Percentiles rank a stretch among this genome's conserved stretches.
These are phyloP conservation scores for Syritta pipiens DNA, from an alignment of 2,888 invertebrate species.

Conservation along the genomic window DNA sequence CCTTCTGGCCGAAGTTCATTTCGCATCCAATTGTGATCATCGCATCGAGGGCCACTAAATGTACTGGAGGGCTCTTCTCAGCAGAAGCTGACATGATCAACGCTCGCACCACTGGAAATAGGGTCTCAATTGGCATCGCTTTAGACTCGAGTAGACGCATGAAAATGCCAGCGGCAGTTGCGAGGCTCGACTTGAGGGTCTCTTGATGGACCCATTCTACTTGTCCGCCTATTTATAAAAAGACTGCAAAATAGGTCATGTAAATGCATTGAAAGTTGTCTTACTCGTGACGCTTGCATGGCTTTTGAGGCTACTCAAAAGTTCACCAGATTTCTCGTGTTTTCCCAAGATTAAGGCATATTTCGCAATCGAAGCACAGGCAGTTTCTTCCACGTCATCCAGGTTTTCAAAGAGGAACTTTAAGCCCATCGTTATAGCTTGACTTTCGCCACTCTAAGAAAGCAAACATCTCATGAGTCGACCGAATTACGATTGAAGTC, in stretches of 20 bases:
- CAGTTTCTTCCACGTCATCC: not conserved
- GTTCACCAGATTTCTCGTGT: constrained; percentile 17
- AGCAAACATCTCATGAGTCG: too few species aligned
- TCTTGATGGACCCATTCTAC: constrained; percentile 1
- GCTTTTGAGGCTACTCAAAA: not conserved
- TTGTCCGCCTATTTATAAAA: not conserved
- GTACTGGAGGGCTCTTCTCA: not conserved
- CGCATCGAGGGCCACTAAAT: constrained; percentile 84
- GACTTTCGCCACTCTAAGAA: not conserved
- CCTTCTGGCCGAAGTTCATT: constrained; percentile 81
- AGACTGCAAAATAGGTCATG: not conserved
- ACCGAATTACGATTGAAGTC: too few species aligned
- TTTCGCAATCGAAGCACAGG: not conserved
- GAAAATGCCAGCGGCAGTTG: constrained; percentile 74
- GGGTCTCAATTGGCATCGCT: constrained; percentile 72
- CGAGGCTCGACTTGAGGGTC: constrained; percentile 62
- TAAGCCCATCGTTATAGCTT: constrained; percentile 83
- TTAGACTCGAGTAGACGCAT: constrained; percentile 74
- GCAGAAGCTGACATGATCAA: constrained; percentile 81
- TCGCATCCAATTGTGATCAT: constrained; percentile 81
- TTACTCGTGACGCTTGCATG: not conserved
- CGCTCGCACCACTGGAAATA: constrained; percentile 84
- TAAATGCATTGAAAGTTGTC: too few species aligned
- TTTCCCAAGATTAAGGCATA: constrained; percentile 29
- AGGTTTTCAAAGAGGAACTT: constrained; percentile 4